phyloP scores from a whole-genome alignment of 2,113 vertebrate species.

The Arothron firmamentum region DNA sequence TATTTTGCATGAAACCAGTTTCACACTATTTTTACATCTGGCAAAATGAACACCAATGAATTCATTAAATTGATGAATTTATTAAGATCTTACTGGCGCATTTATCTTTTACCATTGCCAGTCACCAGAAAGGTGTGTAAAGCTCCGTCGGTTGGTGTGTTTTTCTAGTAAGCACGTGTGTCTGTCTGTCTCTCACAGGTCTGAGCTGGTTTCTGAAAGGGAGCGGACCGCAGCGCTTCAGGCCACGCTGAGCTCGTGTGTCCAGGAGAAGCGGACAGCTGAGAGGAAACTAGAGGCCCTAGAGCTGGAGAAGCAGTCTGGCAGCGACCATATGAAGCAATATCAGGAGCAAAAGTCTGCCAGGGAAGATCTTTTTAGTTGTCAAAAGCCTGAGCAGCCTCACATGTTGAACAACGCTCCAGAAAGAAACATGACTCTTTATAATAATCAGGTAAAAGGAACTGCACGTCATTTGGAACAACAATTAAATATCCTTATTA shows the following conservation, averaged over 20 bases:
- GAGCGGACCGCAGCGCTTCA: constrained; percentile 75
- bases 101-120: neutral
- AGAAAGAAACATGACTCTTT: constrained; percentile 41
- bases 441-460: constrained; percentile 20
- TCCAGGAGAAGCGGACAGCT: constrained; percentile 67
- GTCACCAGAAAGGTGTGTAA: neutral
- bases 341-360: constrained; percentile 41
- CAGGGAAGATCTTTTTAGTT: constrained; percentile 38
- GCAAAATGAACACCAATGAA: no score
- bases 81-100: no score
- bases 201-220: constrained; percentile 60
- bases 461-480: neutral
- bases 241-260: constrained; percentile 67
- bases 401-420: constrained; percentile 35
- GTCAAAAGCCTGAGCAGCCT: constrained; percentile 22
- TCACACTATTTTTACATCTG: no score
- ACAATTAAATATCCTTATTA: neutral
- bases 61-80: no score
- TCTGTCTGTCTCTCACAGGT: constrained; percentile 47
- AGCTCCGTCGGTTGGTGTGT: neutral
- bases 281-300: constrained; percentile 73
- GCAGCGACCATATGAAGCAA: constrained; percentile 56
- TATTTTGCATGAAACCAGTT: neutral
- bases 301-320: constrained; percentile 51
- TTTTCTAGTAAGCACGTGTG: constrained; percentile 26